phyloP scores from a whole-genome alignment of 1,140 invertebrate species.

The Capitella teleta region DNA sequence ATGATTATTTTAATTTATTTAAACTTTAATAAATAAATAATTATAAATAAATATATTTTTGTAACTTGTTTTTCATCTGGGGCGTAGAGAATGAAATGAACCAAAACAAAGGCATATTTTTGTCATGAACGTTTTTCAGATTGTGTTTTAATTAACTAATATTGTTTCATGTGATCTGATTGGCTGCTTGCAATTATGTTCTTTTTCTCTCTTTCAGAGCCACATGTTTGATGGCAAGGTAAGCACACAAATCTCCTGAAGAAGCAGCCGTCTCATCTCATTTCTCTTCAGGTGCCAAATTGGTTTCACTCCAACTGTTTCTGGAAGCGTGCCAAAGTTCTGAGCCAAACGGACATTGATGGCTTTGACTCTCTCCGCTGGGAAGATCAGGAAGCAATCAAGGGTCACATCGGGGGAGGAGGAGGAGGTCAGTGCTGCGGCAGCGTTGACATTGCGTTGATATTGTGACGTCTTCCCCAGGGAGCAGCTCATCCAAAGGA shows the following conservation, averaged over 20 bases:
- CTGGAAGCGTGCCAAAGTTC: conserved; percentile 64
- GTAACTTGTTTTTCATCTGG: not conserved
- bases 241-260: conserved; percentile 11
- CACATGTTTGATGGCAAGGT: conserved; percentile 81
- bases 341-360: conserved; percentile 63
- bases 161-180: not conserved
- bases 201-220: conserved; percentile 54
- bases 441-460: not conserved
- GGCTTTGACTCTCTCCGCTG: conserved; percentile 72
- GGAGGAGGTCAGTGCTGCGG: not conserved
- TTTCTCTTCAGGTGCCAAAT: conserved; percentile 46
- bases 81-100: not conserved
- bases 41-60: not conserved
- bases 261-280: not conserved
- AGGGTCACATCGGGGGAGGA: conserved; percentile 52
- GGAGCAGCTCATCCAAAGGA: not conserved
- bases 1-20: not conserved
- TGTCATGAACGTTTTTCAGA: not conserved
- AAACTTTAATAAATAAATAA: not conserved
- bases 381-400: conserved; percentile 77
- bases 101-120: not conserved
- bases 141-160: not conserved
- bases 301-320: conserved; percentile 89
- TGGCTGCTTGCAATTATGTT: conserved; percentile 1
- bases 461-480: not conserved